Conservation (phyloP, 2,113 vertebrate species). For the Misgurnus mizolepis region DNA sequence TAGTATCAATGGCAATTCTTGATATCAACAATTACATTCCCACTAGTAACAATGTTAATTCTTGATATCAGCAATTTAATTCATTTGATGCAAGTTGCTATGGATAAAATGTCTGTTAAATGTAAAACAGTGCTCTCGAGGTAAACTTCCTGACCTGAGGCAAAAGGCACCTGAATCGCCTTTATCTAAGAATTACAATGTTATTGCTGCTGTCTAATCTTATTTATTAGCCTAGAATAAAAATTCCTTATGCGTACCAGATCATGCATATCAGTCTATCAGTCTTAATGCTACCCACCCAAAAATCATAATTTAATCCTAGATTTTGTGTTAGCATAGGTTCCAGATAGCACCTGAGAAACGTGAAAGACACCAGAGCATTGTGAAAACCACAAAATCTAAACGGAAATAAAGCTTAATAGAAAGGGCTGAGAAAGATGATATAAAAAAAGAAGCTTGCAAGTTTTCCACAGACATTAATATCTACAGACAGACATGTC, state of each 20-base stretch:
- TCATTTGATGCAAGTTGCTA: no score
- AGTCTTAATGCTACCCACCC: neutral
- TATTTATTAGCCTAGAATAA: conserved; percentile 9
- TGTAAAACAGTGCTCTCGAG: no score
- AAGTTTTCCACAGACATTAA: neutral
- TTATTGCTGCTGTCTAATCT: neutral
- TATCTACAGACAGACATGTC: neutral
- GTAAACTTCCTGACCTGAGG: no score
- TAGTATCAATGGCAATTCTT: no score
- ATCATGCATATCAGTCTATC: neutral
- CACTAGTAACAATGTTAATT: no score
- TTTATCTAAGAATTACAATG: neutral
- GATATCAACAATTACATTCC: no score
- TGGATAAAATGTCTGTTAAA: no score
- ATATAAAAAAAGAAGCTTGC: neutral
- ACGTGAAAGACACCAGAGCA: no score
- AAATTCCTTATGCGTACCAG: neutral
- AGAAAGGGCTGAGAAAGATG: neutral
- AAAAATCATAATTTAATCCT: conserved; percentile 4
- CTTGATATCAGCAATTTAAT: no score
- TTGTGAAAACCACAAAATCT: no score
- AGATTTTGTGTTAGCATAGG: neutral
- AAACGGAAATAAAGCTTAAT: neutral
- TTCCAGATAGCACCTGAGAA: neutral
- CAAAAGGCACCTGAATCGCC: neutral